phyloP scores from a whole-genome alignment of 2,888 invertebrate species.

The Orthosia gracilis region DNA sequence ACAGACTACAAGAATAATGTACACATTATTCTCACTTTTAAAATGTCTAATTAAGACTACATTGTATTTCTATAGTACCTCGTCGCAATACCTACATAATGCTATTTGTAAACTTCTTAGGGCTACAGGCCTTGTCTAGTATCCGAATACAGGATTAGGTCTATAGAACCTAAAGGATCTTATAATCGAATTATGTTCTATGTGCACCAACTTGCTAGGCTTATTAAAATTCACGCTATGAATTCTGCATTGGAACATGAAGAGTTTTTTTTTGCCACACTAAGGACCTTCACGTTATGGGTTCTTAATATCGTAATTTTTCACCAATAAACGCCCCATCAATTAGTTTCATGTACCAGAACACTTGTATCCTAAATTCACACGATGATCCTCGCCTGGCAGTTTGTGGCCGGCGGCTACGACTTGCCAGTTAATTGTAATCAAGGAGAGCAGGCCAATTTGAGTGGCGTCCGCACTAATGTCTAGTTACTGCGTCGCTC shows the following conservation, averaged over 20 bases:
- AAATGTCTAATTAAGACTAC: neutral
- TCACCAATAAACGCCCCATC: constrained; percentile 9
- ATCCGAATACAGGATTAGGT: too few relatives aligned
- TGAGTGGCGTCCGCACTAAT: constrained; percentile 79
- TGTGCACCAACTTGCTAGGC: neutral
- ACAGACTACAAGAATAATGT: too few relatives aligned
- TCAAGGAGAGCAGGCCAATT: constrained; percentile 82
- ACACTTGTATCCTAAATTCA: constrained; percentile 69
- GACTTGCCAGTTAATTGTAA: constrained; percentile 84
- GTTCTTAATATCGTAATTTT: constrained; percentile 6
- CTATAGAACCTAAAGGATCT: neutral
- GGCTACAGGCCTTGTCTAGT: too few relatives aligned
- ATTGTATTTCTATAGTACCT: too few relatives aligned
- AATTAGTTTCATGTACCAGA: constrained; percentile 51
- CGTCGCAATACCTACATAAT: too few relatives aligned
- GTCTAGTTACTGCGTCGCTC: constrained; percentile 73
- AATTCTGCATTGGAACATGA: neutral
- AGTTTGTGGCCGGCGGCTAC: constrained; percentile 76
- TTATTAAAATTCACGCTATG: too few relatives aligned
- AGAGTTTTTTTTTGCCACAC: neutral
- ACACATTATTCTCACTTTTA: too few relatives aligned
- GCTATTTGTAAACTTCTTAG: too few relatives aligned
- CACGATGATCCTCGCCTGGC: constrained; percentile 76
- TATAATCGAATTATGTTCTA: neutral
- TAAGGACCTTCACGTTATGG: neutral